Evolutionary conservation across 2,113 vertebrate species (phyloP).

Genomic region (Piliocolobus tephrosceles): DNA sequence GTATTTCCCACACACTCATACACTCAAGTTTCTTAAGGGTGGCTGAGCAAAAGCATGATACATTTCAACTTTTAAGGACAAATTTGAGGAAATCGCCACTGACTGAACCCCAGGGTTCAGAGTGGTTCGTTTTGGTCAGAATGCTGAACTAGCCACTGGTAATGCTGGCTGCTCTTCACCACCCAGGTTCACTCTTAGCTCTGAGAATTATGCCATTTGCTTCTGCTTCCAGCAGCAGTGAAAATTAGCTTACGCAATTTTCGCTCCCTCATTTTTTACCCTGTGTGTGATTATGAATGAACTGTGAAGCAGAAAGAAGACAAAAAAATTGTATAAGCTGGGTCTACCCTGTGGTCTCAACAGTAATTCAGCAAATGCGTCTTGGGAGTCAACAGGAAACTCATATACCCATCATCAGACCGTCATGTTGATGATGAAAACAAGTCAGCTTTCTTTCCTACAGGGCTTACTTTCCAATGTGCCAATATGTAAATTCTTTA

Average conservation of each 20-base stretch:
- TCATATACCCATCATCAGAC: background rate
- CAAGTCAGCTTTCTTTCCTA: background rate
- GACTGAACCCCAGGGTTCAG: background rate
- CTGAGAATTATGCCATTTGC: background rate
- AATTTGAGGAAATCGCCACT: background rate
- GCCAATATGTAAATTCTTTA: background rate
- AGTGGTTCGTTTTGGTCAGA: background rate
- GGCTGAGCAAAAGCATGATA: background rate
- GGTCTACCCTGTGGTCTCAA: background rate
- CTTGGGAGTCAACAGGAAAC: slow-evolving; percentile 30
- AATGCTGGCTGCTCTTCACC: background rate
- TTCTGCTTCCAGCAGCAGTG: slow-evolving; percentile 35
- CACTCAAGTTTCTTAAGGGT: background rate
- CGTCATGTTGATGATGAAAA: background rate
- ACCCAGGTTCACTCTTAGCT: background rate
- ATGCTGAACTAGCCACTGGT: background rate
- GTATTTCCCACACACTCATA: background rate
- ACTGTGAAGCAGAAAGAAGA: slow-evolving; percentile 49
- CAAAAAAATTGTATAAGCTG: background rate
- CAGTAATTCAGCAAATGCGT: slow-evolving; percentile 52
- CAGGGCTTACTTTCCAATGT: background rate
- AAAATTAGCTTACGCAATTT: background rate
- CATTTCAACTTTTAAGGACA: background rate
- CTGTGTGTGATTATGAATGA: slow-evolving; percentile 42
- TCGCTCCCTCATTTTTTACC: background rate